Base-by-base conservation (phyloP, 2,113 vertebrate genomes). In the Xiphias gladius region DNA sequence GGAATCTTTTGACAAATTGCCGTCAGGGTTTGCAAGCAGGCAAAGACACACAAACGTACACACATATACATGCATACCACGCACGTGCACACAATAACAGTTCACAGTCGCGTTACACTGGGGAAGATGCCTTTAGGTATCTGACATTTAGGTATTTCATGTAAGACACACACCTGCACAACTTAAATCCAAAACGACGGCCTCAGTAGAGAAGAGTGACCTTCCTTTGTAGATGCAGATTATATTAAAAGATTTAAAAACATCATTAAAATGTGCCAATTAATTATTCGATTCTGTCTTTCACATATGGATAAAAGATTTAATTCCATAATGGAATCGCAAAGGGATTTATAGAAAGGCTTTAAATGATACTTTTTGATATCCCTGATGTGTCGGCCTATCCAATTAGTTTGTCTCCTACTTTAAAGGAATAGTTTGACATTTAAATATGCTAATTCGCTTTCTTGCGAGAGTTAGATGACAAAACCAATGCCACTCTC, bases 1-100 rank as follows among this genome's bases (percentile, higher is more conserved):
- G 79, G 68, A 86, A 84, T 87, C 86, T 85, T 80, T 62, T 72
- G 85, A 90, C 68, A 62, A 88, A 85, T 84, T 48, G 57, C 55
- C 2, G 62, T 84, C 75, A 71, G 24, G 79, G 57, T 68, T 79
- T 50, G 59, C 77, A 28, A 74, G 52, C 79, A 24, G 41, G 54
- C 32, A 37, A 16, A 32, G 39, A 50, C 52, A 30, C 61, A 32
- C 5, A 22, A 30, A 80, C 57, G 77, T 2, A 48, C 70, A 78
- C 61, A 20, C 26, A 19, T 0, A 24, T 5, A 71, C 55, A 7
- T 6, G 5, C 37, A n/a, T 2, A 9, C 3, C n/a, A 16, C 1
- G 48, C 17, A 4, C 1, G 11, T 22, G 5, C 5, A 32, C 37
- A 65, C 63, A 28, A 43, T 13, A 3, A 50, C 12, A 17, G 48